A percentile compares a stretch with the other conserved stretches of the same genome.
Evolutionary conservation across 1,140 invertebrate genomes (phyloP).

Genomic region (Trichonephila clavata): DNA sequence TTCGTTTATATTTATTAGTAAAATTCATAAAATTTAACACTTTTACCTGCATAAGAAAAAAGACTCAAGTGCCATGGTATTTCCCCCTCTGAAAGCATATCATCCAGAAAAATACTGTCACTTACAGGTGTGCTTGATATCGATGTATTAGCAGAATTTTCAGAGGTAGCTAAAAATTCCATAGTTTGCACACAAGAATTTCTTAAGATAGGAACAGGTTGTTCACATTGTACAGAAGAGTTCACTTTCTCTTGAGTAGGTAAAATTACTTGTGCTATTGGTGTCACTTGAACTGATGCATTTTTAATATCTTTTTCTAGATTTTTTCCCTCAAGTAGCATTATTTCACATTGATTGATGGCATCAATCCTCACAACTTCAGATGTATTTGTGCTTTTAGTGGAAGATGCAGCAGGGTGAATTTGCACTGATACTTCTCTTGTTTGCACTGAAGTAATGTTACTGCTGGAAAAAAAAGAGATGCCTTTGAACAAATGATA

Average conservation of each 20-base stretch:
- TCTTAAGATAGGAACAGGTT: neutral
- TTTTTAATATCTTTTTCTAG: conserved; percentile 3
- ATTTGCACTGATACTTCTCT: conserved; percentile 67
- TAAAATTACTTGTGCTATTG: neutral
- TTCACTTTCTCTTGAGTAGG: neutral
- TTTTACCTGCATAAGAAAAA: neutral
- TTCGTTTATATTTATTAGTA: no score
- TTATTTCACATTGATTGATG: neutral
- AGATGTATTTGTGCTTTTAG: conserved; percentile 46
- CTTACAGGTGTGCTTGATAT: conserved; percentile 61
- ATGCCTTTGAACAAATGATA: neutral
- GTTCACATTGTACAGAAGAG: conserved; percentile 3
- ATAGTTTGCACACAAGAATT: conserved; percentile 19
- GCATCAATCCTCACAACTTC: conserved; percentile 10
- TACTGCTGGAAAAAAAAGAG: neutral
- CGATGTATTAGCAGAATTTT: conserved; percentile 36
- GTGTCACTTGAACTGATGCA: neutral
- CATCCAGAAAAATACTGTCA: conserved; percentile 68
- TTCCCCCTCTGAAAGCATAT: conserved; percentile 64
- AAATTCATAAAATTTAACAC: no score
- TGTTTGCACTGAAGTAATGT: neutral
- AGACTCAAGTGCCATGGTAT: conserved; percentile 57
- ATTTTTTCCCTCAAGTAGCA: neutral
- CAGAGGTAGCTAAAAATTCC: neutral
- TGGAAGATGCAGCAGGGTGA: conserved; percentile 5